These are phyloP conservation scores for Acholoe squamosa DNA, from an alignment of 2,888 invertebrate genomes.

Conservation along the genomic window DNA sequence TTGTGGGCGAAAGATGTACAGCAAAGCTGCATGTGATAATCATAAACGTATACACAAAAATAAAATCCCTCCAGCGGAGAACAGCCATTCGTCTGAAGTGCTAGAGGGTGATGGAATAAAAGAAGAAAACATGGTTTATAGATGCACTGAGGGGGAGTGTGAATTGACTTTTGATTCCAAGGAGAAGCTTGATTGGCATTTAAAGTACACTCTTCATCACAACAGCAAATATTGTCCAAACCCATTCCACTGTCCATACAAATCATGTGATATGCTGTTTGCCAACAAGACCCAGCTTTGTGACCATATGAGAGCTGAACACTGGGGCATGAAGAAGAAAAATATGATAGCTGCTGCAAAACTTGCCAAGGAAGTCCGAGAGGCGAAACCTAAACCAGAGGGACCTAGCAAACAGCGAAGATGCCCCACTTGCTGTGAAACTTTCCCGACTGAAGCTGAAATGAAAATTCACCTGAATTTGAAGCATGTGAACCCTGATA, in stretches of 20 bases:
- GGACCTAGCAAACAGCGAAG: background rate
- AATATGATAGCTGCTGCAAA: background rate
- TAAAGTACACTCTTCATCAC: conserved; percentile 28
- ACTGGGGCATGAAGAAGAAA: conserved; percentile 47
- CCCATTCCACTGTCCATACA: conserved; percentile 33
- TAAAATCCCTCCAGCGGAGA: background rate
- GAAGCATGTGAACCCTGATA: background rate
- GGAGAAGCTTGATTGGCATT: conserved; percentile 1
- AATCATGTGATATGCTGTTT: conserved; percentile 25
- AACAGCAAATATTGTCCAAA: background rate
- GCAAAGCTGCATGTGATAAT: conserved; percentile 3
- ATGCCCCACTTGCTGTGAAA: conserved; percentile 22
- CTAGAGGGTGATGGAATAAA: background rate
- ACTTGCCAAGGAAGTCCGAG: background rate
- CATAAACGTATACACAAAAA: background rate
- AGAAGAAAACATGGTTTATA: background rate
- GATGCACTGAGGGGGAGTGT: background rate
- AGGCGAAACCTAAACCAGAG: background rate
- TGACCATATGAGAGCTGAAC: conserved; percentile 30
- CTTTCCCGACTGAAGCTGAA: background rate
- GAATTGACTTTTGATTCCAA: background rate
- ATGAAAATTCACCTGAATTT: conserved; percentile 4
- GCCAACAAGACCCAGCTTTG: background rate
- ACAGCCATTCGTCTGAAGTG: background rate
- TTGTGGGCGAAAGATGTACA: background rate